Percentiles rank a stretch among this genome's conserved stretches.
Evolutionary conservation across 2,113 vertebrate species (phyloP).

Genomic region (Bos taurus): ARS-UCD2.0 NC_037334.1:54879501-54880000

Average conservation of each 20-base stretch:
- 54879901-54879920: slow-evolving; percentile 15
- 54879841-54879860: neutral
- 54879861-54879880: neutral
- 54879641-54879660: neutral
- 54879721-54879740: neutral
- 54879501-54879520: neutral
- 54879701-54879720: neutral
- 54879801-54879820: neutral
- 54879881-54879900: neutral
- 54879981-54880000: neutral
- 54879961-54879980: neutral
- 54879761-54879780: neutral
- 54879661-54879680: neutral
- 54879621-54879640: neutral
- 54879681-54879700: neutral
- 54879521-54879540: neutral
- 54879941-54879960: neutral
- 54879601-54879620: neutral
- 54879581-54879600: neutral
- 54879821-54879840: neutral
- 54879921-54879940: neutral
- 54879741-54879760: neutral
- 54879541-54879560: neutral
- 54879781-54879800: neutral
- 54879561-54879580: neutral